These are phyloP conservation scores for Phrynocephalus versicolor DNA, from an alignment of 2,113 vertebrate genomes.

Conservation along the genomic window DNA sequence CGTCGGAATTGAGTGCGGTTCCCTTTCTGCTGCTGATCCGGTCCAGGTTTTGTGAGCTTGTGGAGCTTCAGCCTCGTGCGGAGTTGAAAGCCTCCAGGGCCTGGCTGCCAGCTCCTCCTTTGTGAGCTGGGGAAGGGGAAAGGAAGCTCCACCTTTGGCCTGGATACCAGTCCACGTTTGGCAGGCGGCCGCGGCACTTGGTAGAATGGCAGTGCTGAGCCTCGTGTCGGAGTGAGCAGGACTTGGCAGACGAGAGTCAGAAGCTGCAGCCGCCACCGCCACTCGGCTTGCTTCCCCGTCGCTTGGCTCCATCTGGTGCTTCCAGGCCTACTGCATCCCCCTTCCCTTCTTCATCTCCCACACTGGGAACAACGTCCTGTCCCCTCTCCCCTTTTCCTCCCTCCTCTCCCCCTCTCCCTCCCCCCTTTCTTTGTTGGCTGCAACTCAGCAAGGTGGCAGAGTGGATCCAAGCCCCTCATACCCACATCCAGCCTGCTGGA, in stretches of 20 bases:
- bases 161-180: conserved; percentile 80
- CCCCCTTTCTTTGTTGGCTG: conserved; percentile 76
- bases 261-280: conserved; percentile 70
- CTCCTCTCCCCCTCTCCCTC: conserved; percentile 58
- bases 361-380: conserved; percentile 65
- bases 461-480: conserved; percentile 70
- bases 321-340: conserved; percentile 46
- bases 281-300: conserved; percentile 52
- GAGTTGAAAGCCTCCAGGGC: conserved; percentile 57
- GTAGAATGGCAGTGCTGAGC: conserved; percentile 96
- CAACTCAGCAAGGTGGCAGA: conserved; percentile 67
- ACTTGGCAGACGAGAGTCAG: conserved; percentile 74
- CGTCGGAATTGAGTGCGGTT: neutral
- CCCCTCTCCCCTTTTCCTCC: conserved; percentile 52
- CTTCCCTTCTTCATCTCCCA: conserved; percentile 60
- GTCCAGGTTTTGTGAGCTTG: conserved; percentile 71
- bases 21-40: conserved; percentile 51
- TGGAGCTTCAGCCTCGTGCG: conserved; percentile 31
- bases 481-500: conserved; percentile 70
- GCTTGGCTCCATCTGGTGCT: conserved; percentile 55
- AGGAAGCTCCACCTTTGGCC: conserved; percentile 63
- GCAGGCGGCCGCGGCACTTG: conserved; percentile 78
- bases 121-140: conserved; percentile 60
- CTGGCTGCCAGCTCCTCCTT: conserved; percentile 74
- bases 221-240: conserved; percentile 92